phyloP scores from a whole-genome alignment of 1,140 invertebrate species.

The Cydia fagiglandana region DNA sequence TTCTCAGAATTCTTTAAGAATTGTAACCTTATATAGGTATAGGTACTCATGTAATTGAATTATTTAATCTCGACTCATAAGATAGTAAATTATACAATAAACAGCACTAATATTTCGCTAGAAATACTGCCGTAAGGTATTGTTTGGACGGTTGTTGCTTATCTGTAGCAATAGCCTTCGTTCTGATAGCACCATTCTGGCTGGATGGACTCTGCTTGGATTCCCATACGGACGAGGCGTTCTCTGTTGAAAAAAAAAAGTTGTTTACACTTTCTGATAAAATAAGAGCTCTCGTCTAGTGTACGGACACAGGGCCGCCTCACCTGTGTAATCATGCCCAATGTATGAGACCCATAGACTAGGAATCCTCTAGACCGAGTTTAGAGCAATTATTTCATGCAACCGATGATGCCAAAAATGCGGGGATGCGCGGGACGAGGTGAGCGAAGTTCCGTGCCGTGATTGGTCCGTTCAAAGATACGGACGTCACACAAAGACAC shows the following conservation, averaged over 20 bases:
- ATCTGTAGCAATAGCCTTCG: constrained; percentile 82
- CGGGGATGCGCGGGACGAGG: too few species aligned
- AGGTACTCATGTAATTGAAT: neutral
- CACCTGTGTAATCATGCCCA: too few species aligned
- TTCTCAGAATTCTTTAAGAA: neutral
- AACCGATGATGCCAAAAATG: too few species aligned
- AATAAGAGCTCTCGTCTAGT: neutral
- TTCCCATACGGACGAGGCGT: constrained; percentile 83
- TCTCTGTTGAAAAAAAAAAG: constrained; percentile 80
- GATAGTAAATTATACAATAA: neutral
- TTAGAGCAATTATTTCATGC: too few species aligned
- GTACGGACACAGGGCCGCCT: too few species aligned
- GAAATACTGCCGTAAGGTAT: neutral
- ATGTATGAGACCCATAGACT: too few species aligned
- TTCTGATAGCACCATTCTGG: constrained; percentile 92
- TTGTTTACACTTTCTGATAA: neutral
- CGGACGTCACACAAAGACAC: too few species aligned
- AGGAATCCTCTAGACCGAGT: too few species aligned
- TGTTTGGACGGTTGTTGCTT: constrained; percentile 30
- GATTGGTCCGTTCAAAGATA: too few species aligned
- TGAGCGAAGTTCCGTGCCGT: too few species aligned
- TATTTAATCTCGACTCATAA: neutral
- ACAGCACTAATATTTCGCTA: neutral
- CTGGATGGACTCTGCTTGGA: constrained; percentile 85
- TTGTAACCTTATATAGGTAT: neutral